Evolutionary conservation across 2,888 invertebrate species (phyloP), one percentile per base, ranked within the genome.

Genomic region (Platypus cylindrus): DNA sequence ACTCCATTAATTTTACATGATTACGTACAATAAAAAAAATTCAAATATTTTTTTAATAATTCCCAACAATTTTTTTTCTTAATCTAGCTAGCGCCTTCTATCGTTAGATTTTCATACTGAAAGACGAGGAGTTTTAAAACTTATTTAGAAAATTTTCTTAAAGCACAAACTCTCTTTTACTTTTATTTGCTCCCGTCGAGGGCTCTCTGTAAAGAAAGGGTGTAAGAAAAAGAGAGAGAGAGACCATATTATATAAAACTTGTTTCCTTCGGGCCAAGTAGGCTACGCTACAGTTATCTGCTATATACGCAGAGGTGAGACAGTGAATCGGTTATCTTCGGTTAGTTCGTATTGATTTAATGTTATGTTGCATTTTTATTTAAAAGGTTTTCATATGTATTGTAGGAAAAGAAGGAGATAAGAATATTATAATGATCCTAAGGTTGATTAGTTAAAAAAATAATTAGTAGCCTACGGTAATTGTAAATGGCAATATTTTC

Each of bases 61-160:
- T n/a, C n/a, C n/a, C n/a, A n/a, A n/a, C n/a, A n/a, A n/a, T n/a
- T n/a, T n/a, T n/a, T n/a, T n/a, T n/a, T n/a, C n/a, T n/a, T n/a
- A n/a, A n/a, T n/a, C n/a, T n/a, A n/a, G 29, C 44, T 41, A 50
- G 54, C 53, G 56, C 55, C 46, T 50, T 50, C 56, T 58, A 48
- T 47, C 51, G 55, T 36, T 35, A n/a, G 9, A 20, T 11, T 8
- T 18, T 14, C 8, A 41, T 39, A 47, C 45, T 44, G 16, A 23
- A 16, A 3, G 17, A 43, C 44, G 44, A 49, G n/a, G n/a, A 54
- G 52, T 51, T 49, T 45, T 41, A 34, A 15, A 35, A 39, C 34
- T 33, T 34, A 32, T 34, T 33, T 36, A 22, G 30, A 32, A 34
- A 32, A 42, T 45, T 49, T 52, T 50, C 47, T 48, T 42, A 41